Conservation (phyloP, 2,888 invertebrate species). For the Aphidius colemani region DNA sequence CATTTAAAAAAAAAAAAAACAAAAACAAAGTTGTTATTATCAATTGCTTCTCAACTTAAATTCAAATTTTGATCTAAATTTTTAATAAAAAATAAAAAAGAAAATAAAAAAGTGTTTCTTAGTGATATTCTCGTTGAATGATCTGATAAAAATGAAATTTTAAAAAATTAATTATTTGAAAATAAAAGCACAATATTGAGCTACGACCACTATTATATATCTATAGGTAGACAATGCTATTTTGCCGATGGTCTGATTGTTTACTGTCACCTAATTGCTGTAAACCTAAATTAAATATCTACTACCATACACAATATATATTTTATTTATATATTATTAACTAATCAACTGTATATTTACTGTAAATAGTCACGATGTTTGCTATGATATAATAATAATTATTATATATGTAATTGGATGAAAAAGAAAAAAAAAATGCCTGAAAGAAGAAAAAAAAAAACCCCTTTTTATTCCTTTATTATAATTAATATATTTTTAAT, state of each 20-base stretch:
- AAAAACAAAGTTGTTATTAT: slow-evolving; percentile 23
- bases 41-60: too few species aligned
- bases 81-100: slow-evolving; percentile 27
- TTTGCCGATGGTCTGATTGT: slow-evolving; percentile 59
- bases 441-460: slow-evolving; percentile 30
- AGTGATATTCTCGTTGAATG: too few species aligned
- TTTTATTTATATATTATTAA: slow-evolving; percentile 54
- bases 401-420: slow-evolving; percentile 57
- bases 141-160: too few species aligned
- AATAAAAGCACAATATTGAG: slow-evolving; percentile 42
- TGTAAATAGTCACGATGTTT: slow-evolving; percentile 60
- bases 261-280: slow-evolving; percentile 58
- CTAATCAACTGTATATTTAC: slow-evolving; percentile 57
- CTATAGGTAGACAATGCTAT: slow-evolving; percentile 53
- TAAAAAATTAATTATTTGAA: slow-evolving; percentile 4
- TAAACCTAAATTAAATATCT: slow-evolving; percentile 49
- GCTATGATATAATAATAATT: slow-evolving; percentile 50
- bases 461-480: slow-evolving; percentile 14
- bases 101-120: slow-evolving; percentile 14
- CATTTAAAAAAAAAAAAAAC: neutral
- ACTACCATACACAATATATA: slow-evolving; percentile 53
- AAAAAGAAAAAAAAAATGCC: slow-evolving; percentile 38
- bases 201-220: slow-evolving; percentile 54
- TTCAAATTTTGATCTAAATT: slow-evolving; percentile 16
- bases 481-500: neutral